phyloP scores from a whole-genome alignment of 1,140 invertebrate species.

The Apis cerana region DNA sequence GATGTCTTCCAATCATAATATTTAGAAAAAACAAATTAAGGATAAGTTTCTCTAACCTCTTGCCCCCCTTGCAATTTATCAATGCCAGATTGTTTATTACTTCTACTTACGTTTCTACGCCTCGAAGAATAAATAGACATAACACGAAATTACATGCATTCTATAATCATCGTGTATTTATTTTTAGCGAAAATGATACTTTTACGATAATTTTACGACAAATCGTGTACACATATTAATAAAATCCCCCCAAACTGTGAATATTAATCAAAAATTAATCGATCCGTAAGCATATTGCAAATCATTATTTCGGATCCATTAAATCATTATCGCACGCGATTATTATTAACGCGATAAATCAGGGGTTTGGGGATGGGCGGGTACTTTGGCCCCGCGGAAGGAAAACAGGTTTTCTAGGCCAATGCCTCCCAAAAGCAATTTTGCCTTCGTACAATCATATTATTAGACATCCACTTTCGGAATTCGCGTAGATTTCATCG shows the following conservation, averaged over 20 bases:
- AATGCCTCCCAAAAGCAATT: not conserved
- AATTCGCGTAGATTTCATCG: not conserved
- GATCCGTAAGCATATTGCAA: too few species aligned
- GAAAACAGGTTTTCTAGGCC: constrained; percentile 26
- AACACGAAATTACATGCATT: not conserved
- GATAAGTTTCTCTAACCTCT: not conserved
- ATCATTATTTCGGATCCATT: too few species aligned
- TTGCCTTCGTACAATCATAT: not conserved
- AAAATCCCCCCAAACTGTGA: too few species aligned
- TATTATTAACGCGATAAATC: constrained; percentile 5
- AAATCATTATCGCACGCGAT: not conserved
- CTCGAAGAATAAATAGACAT: not conserved
- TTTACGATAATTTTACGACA: too few species aligned
- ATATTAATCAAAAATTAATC: too few species aligned
- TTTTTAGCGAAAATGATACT: too few species aligned
- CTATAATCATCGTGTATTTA: not conserved
- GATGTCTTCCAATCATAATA: not conserved
- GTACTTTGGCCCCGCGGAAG: constrained; percentile 2
- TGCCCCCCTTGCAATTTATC: not conserved
- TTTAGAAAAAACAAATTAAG: constrained; percentile 9
- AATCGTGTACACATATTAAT: too few species aligned
- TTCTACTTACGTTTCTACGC: not conserved
- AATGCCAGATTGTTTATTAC: not conserved
- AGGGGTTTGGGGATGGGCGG: not conserved
- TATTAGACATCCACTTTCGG: not conserved